Conservation (phyloP, 2,113 vertebrate genomes). For the Xiphophorus hellerii region DNA sequence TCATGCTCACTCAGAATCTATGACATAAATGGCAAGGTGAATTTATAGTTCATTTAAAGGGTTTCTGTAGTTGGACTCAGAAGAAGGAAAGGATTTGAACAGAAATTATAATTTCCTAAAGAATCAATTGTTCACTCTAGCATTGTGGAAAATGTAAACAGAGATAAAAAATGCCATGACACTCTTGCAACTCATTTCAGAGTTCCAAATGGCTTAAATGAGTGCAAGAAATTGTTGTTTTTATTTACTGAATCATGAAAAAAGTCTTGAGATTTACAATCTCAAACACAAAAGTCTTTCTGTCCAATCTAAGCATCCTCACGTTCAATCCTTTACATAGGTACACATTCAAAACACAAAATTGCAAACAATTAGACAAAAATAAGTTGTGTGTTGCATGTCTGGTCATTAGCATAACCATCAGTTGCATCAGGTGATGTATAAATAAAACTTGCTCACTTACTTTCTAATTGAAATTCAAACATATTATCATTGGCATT, state of each 20-base stretch:
- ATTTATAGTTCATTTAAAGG: conserved; percentile 50
- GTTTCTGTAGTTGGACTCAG: conserved; percentile 45
- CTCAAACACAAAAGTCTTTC: no score
- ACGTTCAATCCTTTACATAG: neutral
- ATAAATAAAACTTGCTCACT: no score
- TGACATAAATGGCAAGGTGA: conserved; percentile 48
- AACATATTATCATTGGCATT: no score
- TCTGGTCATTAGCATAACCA: neutral
- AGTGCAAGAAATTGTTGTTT: neutral
- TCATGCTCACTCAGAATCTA: conserved; percentile 41
- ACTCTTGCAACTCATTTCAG: neutral
- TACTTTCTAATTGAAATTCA: no score
- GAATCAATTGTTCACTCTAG: conserved; percentile 7
- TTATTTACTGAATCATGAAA: neutral
- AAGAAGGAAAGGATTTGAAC: conserved; percentile 29
- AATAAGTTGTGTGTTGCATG: neutral
- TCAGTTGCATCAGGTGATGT: neutral
- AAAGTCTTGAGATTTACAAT: neutral
- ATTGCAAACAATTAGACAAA: neutral
- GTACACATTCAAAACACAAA: neutral
- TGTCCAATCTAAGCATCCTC: neutral
- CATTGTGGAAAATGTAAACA: conserved; percentile 24
- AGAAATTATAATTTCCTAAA: conserved; percentile 48
- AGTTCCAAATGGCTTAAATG: neutral
- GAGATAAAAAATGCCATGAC: neutral